Conservation (phyloP, 2,113 vertebrate species). For the Drymodes brunneopygia region DNA sequence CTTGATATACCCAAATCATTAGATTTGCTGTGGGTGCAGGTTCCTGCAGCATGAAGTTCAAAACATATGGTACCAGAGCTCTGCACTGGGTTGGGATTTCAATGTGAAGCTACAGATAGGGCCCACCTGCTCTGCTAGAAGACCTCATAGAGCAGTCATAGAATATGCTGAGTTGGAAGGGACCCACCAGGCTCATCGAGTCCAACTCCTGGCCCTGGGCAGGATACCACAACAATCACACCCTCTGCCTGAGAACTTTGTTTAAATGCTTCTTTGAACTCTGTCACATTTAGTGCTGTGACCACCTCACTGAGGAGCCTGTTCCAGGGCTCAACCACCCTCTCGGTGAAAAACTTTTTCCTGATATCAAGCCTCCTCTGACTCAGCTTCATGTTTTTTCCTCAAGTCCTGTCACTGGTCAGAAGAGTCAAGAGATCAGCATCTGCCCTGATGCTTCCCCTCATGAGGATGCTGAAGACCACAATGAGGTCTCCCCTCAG, state of each 20-base stretch:
- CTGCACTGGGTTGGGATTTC: background rate
- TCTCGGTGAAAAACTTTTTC: background rate
- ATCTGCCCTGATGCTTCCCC: accelerated
- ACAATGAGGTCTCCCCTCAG: background rate
- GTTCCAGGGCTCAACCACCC: background rate
- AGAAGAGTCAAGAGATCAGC: background rate
- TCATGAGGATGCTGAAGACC: background rate
- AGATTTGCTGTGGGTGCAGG: background rate
- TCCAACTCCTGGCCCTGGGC: background rate
- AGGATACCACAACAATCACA: background rate
- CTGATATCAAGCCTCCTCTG: background rate
- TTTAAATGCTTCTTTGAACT: background rate
- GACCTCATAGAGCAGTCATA: background rate
- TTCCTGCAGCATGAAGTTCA: background rate
- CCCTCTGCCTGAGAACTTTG: background rate
- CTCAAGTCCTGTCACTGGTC: background rate
- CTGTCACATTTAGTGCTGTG: background rate
- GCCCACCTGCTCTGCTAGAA: background rate
- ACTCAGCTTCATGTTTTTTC: background rate
- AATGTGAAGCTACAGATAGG: background rate
- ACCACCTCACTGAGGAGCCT: background rate
- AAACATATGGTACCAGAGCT: background rate
- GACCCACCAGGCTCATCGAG: background rate
- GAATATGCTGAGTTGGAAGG: background rate
- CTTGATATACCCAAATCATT: background rate